Conservation (phyloP, 2,113 vertebrate species). For the Cervus canadensis region DNA sequence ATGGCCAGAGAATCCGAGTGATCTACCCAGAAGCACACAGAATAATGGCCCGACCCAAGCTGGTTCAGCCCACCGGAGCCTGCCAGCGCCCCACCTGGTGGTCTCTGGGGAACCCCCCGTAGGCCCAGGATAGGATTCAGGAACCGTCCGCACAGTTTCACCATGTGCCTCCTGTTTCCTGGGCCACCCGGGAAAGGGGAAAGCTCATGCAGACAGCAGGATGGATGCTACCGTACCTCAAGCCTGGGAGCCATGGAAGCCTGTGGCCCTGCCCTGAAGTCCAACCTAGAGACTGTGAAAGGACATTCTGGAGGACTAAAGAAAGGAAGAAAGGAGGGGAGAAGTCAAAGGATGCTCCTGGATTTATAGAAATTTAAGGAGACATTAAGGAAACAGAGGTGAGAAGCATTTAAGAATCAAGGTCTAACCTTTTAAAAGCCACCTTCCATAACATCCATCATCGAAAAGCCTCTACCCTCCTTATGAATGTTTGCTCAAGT, state of each 20-base stretch:
- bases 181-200: neutral
- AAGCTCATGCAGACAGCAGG: neutral
- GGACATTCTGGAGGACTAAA: neutral
- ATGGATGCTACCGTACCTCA: accelerated
- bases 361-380: neutral
- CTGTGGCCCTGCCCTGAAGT: neutral
- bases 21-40: neutral
- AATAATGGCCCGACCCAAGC: neutral
- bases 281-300: neutral
- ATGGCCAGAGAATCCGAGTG: neutral
- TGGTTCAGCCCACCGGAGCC: neutral
- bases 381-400: neutral
- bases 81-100: neutral
- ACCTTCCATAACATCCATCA: neutral
- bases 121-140: neutral
- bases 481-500: neutral
- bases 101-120: neutral
- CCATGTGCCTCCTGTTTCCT: neutral
- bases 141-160: neutral
- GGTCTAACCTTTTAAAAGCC: neutral
- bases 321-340: neutral
- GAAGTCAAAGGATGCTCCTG: neutral
- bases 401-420: neutral
- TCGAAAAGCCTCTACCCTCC: neutral
- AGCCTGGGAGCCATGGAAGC: neutral